Base-by-base conservation (phyloP, 2,888 invertebrate genomes). In the Drosophila nr. fundita region DNA sequence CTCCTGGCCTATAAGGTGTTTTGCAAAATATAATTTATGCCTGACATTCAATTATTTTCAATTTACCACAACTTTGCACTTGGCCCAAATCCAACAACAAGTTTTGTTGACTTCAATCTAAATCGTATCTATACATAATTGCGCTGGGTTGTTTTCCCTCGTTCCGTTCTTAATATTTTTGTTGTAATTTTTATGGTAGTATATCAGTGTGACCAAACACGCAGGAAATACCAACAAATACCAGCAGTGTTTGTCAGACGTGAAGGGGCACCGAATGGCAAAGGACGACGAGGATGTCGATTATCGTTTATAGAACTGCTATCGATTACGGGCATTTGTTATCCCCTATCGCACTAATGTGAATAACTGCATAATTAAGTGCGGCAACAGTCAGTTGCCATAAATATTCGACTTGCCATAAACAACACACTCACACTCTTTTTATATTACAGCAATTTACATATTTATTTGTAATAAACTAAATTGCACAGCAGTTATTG, bases 51-150 rank as follows among this genome's bases (percentile, higher is more conserved):
- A 4, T 48, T 36, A 13, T 48, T 48, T 40, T 0, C 13, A 5
- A 66, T 66, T 73, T 69, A 78, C 78, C 73, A 81, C 78, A 78
- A 68, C 64, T 50, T 53, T 81, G 66, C 82, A 81, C 66, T 69
- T 69, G 73, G 66, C 78, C 78, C 73, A 55, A 55, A 59, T 66
- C 50, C 61, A 66, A 61, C 73, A 67, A 73, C 68, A 64, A 73
- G 42, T 66, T 58, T 80, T 78, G 74, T 79, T 79, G 74, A 69
- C 68, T 81, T 69, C 55, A 73, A 69, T 57, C 69, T 67, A 60
- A 81, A 73, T 81, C 53, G 82, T 78, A 73, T 78, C 69, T 81
- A 81, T 80, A 78, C 78, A 78, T 78, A 77, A 76, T 75, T 80
- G 67, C 42, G 63, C 61, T 80, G 77, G 77, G 66, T 78, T 79